Percentiles rank a stretch among this genome's conserved stretches.
Conservation (phyloP, 2,888 invertebrate species). For the Glyphotaelius pellucidus region DNA sequence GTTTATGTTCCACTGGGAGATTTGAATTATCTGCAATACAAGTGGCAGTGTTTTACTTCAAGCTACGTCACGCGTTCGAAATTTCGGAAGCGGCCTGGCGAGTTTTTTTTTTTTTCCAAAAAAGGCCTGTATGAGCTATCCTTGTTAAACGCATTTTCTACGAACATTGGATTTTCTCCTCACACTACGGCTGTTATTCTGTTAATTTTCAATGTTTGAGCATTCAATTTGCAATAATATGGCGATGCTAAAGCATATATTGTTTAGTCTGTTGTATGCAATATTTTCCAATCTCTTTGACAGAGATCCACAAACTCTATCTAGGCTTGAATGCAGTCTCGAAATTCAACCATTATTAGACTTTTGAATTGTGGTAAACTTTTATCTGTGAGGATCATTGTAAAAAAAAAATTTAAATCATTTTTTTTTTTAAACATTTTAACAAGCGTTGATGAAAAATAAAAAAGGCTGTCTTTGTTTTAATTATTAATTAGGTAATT, state of each 20-base stretch:
- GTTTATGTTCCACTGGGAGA: too few species aligned
- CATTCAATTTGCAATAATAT: background rate
- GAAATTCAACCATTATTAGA: constrained; percentile 5
- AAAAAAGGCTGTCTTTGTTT: constrained; percentile 20
- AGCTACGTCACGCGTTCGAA: too few species aligned
- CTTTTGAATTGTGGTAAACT: constrained; percentile 26
- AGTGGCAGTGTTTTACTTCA: too few species aligned
- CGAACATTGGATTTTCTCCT: background rate
- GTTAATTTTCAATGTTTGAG: background rate
- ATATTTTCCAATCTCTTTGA: background rate
- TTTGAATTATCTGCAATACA: too few species aligned
- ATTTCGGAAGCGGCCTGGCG: too few species aligned
- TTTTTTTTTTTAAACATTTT: background rate
- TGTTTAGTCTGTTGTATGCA: background rate
- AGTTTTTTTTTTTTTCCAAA: too few species aligned
- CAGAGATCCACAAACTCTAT: background rate
- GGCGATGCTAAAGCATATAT: background rate
- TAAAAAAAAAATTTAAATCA: background rate
- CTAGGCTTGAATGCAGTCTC: background rate
- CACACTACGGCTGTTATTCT: background rate
- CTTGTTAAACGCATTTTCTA: too few species aligned
- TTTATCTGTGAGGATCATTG: background rate
- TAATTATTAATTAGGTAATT: constrained; percentile 22
- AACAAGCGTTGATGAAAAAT: constrained; percentile 2
- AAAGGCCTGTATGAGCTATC: too few species aligned